Conservation (phyloP, 2,113 vertebrate species). For the Pteruthius melanotis region DNA sequence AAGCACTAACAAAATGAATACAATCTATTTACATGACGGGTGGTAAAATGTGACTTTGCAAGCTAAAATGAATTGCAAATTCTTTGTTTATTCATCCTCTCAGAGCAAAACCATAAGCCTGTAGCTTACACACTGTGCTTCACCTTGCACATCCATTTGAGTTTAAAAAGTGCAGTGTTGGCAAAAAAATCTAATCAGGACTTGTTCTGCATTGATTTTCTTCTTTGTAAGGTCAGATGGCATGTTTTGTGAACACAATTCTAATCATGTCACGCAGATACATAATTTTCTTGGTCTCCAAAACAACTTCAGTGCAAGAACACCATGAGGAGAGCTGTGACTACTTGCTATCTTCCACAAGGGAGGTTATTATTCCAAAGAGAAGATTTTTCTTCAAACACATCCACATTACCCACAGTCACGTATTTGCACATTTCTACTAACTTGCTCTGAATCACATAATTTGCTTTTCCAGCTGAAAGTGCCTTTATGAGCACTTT, state of each 20-base stretch:
- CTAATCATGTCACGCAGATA: background rate
- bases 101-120: background rate
- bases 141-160: background rate
- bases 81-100: background rate
- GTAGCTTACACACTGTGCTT: background rate
- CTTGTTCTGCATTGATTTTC: conserved; percentile 13
- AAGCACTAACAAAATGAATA: background rate
- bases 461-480: background rate
- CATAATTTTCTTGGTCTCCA: background rate
- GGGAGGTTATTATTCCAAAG: background rate
- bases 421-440: background rate
- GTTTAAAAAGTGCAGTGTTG: background rate
- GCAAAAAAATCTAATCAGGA: background rate
- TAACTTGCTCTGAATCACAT: background rate
- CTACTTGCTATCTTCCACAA: background rate
- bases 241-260: background rate
- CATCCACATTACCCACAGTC: background rate
- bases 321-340: background rate
- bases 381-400: background rate
- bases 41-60: background rate
- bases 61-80: background rate
- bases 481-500: background rate
- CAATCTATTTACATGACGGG: background rate
- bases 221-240: background rate
- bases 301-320: background rate